Percentiles rank a stretch among this genome's conserved stretches.
These are phyloP conservation scores for Drosophila mojavensis DNA, from an alignment of 1,140 invertebrate species.

Conservation along the genomic window DNA sequence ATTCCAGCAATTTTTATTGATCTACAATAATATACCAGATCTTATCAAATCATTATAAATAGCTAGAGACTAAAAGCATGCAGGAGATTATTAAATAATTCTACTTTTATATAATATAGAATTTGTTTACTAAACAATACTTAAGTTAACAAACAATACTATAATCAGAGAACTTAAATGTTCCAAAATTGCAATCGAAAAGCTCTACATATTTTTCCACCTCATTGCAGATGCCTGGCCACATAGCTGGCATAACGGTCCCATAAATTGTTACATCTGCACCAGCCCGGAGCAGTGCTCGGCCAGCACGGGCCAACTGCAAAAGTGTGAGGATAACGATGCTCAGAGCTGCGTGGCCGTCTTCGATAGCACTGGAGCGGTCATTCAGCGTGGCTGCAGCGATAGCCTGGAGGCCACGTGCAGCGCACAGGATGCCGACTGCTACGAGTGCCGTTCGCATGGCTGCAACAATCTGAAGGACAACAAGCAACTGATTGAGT, in stretches of 20 bases:
- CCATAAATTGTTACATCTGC: slow-evolving; percentile 72
- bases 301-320: slow-evolving; percentile 36
- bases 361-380: slow-evolving; percentile 51
- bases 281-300: slow-evolving; percentile 48
- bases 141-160: too few relatives aligned
- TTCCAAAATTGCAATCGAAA: too few relatives aligned
- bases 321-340: slow-evolving; percentile 58
- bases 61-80: too few relatives aligned
- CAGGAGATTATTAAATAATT: too few relatives aligned
- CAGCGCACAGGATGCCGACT: slow-evolving; percentile 12
- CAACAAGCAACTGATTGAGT: slow-evolving; percentile 54
- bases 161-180: too few relatives aligned
- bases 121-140: too few relatives aligned
- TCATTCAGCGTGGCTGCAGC: slow-evolving; percentile 71
- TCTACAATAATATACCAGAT: too few relatives aligned
- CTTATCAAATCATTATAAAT: too few relatives aligned
- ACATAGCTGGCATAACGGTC: slow-evolving; percentile 66
- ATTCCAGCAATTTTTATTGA: too few relatives aligned
- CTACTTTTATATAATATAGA: too few relatives aligned
- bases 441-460: slow-evolving; percentile 70
- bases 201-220: background rate
- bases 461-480: slow-evolving; percentile 63
- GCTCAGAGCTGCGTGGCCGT: slow-evolving; percentile 64
- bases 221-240: slow-evolving; percentile 46
- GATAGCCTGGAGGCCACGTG: slow-evolving; percentile 50